These are phyloP conservation scores for Smutsia gigantea DNA, from an alignment of 2,797 vertebrate species.

Conservation along the genomic window DNA sequence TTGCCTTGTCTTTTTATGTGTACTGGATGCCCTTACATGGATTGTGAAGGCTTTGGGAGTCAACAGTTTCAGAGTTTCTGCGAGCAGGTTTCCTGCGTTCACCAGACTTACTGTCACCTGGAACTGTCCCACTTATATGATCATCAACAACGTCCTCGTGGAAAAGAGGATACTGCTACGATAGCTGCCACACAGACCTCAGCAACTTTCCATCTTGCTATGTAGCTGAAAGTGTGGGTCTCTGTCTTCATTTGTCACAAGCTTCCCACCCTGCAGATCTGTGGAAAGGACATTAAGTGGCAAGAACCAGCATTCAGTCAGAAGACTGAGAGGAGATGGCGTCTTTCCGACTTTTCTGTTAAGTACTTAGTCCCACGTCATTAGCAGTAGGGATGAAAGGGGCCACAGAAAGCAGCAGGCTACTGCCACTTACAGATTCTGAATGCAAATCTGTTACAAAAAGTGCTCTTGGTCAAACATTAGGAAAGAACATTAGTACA, in stretches of 20 bases:
- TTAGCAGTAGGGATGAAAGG: not conserved
- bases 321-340: not conserved
- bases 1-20: not conserved
- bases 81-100: conserved; percentile 15
- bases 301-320: not conserved
- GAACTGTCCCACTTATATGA: not conserved
- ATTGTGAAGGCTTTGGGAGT: not conserved
- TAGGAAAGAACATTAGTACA: conserved; percentile 10
- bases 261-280: not conserved
- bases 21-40: not conserved
- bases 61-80: not conserved
- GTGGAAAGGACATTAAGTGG: not conserved
- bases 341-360: conserved; percentile 8
- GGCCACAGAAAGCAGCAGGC: not conserved
- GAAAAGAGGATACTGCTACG: not conserved
- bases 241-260: conserved; percentile 25
- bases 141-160: not conserved
- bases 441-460: not conserved
- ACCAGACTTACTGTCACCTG: conserved; percentile 47
- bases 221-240: not conserved
- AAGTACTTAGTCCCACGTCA: not conserved
- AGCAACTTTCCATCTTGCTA: not conserved
- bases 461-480: conserved; percentile 37
- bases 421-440: not conserved
- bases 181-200: not conserved